Base-by-base conservation (phyloP, 2,888 invertebrate genomes). In the Ariolimax columbianus region DNA sequence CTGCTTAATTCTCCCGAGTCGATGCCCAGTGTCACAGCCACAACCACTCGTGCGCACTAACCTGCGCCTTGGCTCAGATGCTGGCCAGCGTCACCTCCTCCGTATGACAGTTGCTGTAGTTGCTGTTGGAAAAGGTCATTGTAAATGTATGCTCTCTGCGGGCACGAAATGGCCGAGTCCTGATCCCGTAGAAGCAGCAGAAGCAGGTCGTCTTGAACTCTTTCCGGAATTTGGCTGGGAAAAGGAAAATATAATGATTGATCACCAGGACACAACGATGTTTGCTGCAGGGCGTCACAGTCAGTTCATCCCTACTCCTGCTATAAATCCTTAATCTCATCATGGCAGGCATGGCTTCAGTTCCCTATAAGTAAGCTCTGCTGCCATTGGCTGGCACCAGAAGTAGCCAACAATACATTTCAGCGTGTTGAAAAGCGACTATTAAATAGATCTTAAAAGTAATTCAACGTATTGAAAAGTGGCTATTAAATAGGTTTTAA, bases 61-160 rank as follows among this genome's bases (percentile, higher is more conserved):
- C 51, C 23, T 26, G 7, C 40, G 3, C 26, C 14, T 17, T 2
- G 14, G 83, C 87, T 82, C 87, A 87, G 68, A 89, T 87, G 38
- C 88, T 88, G 77, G 87, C 86, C 79, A 89, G 72, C 26, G 89
- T 89, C 40, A 89, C 88, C 70, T 89, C 88, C 82, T 89, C 89
- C 4, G 89, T 89, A 85, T 89, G 89, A 82, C 89, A 89, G 88
- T 89, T 88, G 87, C 89, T 89, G 89, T 89, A 89, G 88, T 88
- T 88, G 86, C 89, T 89, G 84, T 89, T 86, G 70, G 88, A 87
- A 84, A 89, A 87, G 78, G 89, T 89, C 89, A 88, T 87, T 17
- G 88, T 88, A 78, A 88, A 89, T 43, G 88, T 88, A 33, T 86
- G 86, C 17, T 86, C 87, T 38, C 88, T 78, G 26, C 87, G 86